phyloP scores from a whole-genome alignment of 1,140 invertebrate species.

The Heliconius hermathena region DNA sequence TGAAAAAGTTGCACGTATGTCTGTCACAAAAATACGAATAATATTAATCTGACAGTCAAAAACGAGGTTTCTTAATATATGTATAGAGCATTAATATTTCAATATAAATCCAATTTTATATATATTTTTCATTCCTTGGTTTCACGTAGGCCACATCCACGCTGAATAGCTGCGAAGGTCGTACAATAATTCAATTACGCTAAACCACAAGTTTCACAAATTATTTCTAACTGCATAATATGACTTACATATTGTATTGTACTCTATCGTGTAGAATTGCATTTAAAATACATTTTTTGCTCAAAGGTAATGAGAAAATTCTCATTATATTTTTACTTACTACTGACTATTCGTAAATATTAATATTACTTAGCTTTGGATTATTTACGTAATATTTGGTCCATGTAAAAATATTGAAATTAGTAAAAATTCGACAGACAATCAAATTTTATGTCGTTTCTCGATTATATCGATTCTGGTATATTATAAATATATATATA shows the following conservation, averaged over 20 bases:
- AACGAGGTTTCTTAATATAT: neutral
- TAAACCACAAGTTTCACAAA: slow-evolving; percentile 15
- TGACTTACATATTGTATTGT: slow-evolving; percentile 7
- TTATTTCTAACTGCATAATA: slow-evolving; percentile 14
- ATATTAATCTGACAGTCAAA: no score
- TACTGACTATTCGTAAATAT: no score
- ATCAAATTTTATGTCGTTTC: no score
- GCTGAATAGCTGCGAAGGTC: slow-evolving; percentile 23
- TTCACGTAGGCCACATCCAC: slow-evolving; percentile 6
- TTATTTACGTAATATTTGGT: no score
- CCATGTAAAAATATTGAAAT: no score
- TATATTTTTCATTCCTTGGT: neutral
- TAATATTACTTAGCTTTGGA: no score
- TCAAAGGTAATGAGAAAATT: neutral
- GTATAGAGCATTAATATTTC: neutral
- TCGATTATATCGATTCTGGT: no score
- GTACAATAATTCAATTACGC: slow-evolving; percentile 28
- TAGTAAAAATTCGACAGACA: no score
- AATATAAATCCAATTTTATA: neutral
- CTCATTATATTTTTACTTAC: no score
- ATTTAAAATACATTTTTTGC: neutral
- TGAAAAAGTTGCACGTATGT: no score
- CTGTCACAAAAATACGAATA: no score
- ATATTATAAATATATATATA: no score
- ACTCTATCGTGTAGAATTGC: neutral